Evolutionary conservation across 2,888 invertebrate species (phyloP), one percentile per base, ranked within the genome.

Genomic region (Chirona hameri): DNA sequence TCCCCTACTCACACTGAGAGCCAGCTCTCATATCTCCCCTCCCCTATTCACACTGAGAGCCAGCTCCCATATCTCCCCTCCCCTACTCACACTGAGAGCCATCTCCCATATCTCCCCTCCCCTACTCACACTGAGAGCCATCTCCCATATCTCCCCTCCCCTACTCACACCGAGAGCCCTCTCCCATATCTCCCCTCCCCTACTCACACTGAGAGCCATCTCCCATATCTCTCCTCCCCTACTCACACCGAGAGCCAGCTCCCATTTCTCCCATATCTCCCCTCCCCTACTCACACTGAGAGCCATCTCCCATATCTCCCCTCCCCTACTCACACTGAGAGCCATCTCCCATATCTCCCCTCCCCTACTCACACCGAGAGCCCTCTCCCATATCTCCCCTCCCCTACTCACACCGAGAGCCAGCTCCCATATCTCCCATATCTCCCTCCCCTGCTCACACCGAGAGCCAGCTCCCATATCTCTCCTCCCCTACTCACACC

Each of bases 331-430:
- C 24, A n/a, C 60, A 9, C 21, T 18, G 12, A 15, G 57, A n/a
- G 60, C 39, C 39, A 2, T 7, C 39, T 39, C 3, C 24, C 18
- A 15, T 15, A 52, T 1, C 18, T 4, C 52, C 52, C 52, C 7
- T 12, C 18, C 31, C 15, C n/a, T 21, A 81, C 82, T 87, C 86
- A 90, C 90, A 83, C 93, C 93, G 85, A 96, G 93, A 87, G 96
- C 95, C 89, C 95, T 94, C 88, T 93, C 94, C 97, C 97, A 97
- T n/a, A n/a, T n/a, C n/a, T n/a, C n/a, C n/a, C n/a, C n/a, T n/a
- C 39, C 39, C 39, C 39, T 39, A 24, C 24, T n/a, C 24, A n/a
- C 60, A 9, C 21, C 57, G 12, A 15, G 57, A n/a, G 60, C 39
- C 39, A 2, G 4, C 39, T 39, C 3, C 24, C 18, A 15, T 15